Conservation (phyloP, 2,113 vertebrate species). For the Sylvietta virens region DNA sequence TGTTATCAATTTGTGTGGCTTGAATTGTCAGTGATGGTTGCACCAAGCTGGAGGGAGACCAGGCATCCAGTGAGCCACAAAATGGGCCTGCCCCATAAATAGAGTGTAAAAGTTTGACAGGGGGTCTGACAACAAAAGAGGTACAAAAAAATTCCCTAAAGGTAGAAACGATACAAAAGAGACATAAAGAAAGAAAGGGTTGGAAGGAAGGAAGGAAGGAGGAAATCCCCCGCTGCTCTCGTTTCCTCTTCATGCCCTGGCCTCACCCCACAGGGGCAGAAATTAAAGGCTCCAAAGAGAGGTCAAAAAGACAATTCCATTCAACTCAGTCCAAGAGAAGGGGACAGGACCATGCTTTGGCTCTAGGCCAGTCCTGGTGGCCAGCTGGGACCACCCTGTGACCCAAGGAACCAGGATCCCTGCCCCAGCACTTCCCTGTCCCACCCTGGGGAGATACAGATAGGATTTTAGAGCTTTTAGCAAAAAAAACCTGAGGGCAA, state of each 20-base stretch:
- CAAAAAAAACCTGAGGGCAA: not conserved
- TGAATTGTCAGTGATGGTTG: not conserved
- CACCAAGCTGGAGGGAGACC: not conserved
- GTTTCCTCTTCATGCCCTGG: not conserved
- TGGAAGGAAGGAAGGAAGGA: not conserved
- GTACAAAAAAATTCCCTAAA: not conserved
- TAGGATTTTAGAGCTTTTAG: not conserved
- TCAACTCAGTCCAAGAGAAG: not conserved
- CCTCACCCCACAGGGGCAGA: not conserved
- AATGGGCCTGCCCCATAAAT: not conserved
- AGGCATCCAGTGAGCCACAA: not conserved
- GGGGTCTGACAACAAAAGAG: not conserved
- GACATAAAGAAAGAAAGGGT: not conserved
- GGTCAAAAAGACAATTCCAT: not conserved
- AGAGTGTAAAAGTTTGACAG: not conserved
- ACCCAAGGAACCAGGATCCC: not conserved
- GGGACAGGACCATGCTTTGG: not conserved
- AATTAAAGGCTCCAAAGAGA: not conserved
- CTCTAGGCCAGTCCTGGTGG: not conserved
- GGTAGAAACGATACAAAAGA: not conserved
- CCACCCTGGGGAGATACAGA: not conserved
- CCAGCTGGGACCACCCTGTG: not conserved
- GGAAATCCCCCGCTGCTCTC: not conserved
- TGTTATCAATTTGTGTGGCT: not conserved
- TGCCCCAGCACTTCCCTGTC: not conserved